These are phyloP conservation scores for Habroteleia sp. DNA, from an alignment of 2,888 invertebrate species.

Conservation along the genomic window DNA sequence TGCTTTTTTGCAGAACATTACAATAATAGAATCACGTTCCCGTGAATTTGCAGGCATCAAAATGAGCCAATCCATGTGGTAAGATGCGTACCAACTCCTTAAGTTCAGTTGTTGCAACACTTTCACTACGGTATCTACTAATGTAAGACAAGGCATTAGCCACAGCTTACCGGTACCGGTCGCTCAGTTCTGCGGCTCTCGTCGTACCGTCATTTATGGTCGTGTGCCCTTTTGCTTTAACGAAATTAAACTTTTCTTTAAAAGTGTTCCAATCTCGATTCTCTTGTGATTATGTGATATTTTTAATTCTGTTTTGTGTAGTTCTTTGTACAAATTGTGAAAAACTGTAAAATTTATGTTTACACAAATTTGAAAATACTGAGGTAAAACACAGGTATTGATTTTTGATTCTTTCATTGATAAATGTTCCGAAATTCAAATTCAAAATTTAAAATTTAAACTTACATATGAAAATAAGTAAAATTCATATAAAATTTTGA, in stretches of 20 bases:
- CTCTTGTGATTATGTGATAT: too few species aligned
- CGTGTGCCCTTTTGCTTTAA: not conserved
- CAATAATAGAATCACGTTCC: slow-evolving; percentile 34
- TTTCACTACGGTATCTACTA: slow-evolving; percentile 58
- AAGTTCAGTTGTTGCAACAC: slow-evolving; percentile 56
- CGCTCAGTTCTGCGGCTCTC: slow-evolving; percentile 54
- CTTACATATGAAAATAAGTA: too few species aligned
- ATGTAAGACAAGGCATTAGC: slow-evolving; percentile 56
- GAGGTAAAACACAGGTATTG: too few species aligned
- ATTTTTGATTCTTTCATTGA: too few species aligned
- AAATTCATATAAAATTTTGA: too few species aligned
- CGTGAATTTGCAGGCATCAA: slow-evolving; percentile 44
- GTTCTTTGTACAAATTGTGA: too few species aligned
- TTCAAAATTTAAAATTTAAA: too few species aligned
- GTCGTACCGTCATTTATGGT: slow-evolving; percentile 18
- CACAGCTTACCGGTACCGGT: slow-evolving; percentile 49
- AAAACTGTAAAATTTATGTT: too few species aligned
- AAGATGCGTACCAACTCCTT: slow-evolving; percentile 55
- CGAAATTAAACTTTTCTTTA: too few species aligned
- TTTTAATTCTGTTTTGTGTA: too few species aligned
- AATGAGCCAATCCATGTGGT: slow-evolving; percentile 43
- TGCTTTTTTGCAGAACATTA: slow-evolving; percentile 4
- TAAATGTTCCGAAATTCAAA: too few species aligned
- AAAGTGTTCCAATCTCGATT: not conserved
- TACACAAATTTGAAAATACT: too few species aligned